Evolutionary conservation across 2,888 invertebrate genomes (phyloP).

Genomic region (Leucoma salicis): DNA sequence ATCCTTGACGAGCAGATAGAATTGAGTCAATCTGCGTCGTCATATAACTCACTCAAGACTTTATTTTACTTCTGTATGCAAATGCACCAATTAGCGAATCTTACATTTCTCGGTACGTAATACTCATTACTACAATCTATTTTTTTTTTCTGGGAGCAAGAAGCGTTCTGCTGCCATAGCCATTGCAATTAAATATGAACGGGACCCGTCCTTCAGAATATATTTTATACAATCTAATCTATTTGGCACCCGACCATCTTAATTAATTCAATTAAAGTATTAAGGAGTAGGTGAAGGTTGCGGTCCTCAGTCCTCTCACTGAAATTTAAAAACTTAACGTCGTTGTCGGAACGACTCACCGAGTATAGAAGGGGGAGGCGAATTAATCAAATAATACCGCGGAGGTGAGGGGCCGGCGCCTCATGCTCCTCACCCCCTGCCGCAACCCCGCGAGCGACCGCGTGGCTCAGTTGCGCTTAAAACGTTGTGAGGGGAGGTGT

Average conservation of each 20-base stretch:
- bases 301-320: constrained; percentile 68
- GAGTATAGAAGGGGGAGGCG: constrained; percentile 81
- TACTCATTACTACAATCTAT: constrained; percentile 73
- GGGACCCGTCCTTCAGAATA: constrained; percentile 67
- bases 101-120: constrained; percentile 69
- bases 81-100: constrained; percentile 77
- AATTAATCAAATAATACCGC: constrained; percentile 82
- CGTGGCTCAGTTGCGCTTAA: constrained; percentile 78
- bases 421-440: constrained; percentile 39
- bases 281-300: constrained; percentile 79
- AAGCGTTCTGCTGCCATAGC: constrained; percentile 47
- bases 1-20: neutral
- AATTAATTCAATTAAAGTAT: constrained; percentile 79
- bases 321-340: constrained; percentile 79
- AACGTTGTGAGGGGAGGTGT: constrained; percentile 75
- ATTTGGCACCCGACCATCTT: constrained; percentile 67
- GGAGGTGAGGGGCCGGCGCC: constrained; percentile 63
- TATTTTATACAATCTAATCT: constrained; percentile 79
- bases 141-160: constrained; percentile 59
- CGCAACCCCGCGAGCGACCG: constrained; percentile 61
- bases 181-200: constrained; percentile 69
- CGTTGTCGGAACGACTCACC: constrained; percentile 74
- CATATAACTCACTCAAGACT: constrained; percentile 67
- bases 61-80: constrained; percentile 75
- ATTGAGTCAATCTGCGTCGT: constrained; percentile 47